Evolutionary conservation across 2,888 invertebrate genomes (phyloP), one percentile per base, ranked within the genome.

Genomic region (Polydrusus cervinus): DNA sequence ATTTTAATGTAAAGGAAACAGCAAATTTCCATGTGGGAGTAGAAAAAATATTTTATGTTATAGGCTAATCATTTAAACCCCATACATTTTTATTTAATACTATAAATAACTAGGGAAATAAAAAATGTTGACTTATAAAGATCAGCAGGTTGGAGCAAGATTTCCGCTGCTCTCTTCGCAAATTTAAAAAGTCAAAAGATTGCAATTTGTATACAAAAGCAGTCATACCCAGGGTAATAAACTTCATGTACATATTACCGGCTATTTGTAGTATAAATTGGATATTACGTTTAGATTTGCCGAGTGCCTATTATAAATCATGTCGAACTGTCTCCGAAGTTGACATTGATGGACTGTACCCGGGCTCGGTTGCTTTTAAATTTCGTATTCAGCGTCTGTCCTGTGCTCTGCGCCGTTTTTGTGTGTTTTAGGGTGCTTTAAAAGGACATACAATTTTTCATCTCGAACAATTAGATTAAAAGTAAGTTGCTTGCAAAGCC

Each of bases 241-340:
- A 76, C 76, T 76, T 76, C 66, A 76, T 76, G 76, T 76, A 73
- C n/a, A n/a, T 78, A 74, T 76, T 78, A 73, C 71, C 47, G 64
- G 71, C 76, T 78, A 78, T 78, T 78, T 78, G 78, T 76, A 76
- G 74, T 72, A 78, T 78, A 78, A 78, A 78, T 78, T 78, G 78
- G 78, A 76, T 78, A 76, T 78, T 76, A 78, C 76, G 78, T 78
- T 78, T 78, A 78, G 71, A 76, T 78, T 78, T 76, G 75, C 73
- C 76, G 71, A 70, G 78, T 78, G 71, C 68, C 71, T 68, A 66
- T 75, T 76, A 78, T 78, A 78, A 78, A 78, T 78, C 78, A 78
- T 78, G 78, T 76, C 72, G 74, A 76, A 74, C 71, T 78, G 78
- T 78, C 78, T 78, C 65, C 66, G 62, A 74, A 69, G 78, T 74